Conservation (phyloP, 2,113 vertebrate species). For the Podocnemis expansa region DNA sequence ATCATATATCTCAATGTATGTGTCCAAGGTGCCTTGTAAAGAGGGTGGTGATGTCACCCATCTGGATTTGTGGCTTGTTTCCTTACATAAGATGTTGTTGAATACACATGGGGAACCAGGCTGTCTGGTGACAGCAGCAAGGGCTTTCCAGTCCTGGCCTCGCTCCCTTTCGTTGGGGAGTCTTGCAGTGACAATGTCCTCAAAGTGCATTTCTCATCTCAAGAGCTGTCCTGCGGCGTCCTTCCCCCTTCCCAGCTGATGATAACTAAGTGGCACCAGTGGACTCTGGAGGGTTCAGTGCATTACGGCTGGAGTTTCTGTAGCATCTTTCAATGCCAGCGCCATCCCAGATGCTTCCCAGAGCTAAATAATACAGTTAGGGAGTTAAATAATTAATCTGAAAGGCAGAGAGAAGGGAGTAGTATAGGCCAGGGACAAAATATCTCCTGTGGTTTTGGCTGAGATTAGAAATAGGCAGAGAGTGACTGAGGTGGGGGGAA, state of each 20-base stretch:
- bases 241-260: not conserved
- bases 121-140: not conserved
- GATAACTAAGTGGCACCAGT: not conserved
- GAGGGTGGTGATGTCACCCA: not conserved
- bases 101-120: fast-evolving
- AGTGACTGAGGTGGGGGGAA: fast-evolving
- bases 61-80: not conserved
- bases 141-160: not conserved
- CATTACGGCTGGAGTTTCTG: not conserved
- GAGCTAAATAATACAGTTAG: constrained; percentile 14
- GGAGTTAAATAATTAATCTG: constrained; percentile 29
- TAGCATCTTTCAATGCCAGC: not conserved
- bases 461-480: not conserved
- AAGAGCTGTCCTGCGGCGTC: not conserved
- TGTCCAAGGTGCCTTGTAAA: fast-evolving
- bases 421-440: not conserved
- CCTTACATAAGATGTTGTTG: not conserved
- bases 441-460: not conserved
- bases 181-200: no score
- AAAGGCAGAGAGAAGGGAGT: not conserved
- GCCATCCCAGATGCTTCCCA: not conserved
- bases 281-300: not conserved
- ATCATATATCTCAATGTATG: not conserved
- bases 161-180: fast-evolving
- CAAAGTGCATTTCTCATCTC: not conserved